Evolutionary conservation across 2,113 vertebrate species (phyloP).

Genomic region (Emydura subglobosa): DNA sequence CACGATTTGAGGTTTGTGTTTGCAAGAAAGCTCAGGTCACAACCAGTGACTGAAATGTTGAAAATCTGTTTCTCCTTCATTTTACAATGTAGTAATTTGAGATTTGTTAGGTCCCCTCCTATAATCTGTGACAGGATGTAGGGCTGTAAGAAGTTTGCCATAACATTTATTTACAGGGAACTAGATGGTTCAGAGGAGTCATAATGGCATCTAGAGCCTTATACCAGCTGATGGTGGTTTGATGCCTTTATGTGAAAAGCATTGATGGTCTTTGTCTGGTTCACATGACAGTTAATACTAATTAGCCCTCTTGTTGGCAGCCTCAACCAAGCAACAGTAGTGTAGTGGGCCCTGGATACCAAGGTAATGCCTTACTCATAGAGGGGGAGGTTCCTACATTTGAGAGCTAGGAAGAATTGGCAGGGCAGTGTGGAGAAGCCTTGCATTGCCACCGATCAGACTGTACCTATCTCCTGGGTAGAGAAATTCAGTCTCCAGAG

Average conservation of each 20-base stretch:
- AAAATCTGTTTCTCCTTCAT: neutral
- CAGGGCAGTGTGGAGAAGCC: neutral
- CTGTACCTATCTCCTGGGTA: neutral
- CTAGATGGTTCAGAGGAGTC: neutral
- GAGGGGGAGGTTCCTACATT: neutral
- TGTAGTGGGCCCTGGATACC: neutral
- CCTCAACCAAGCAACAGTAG: neutral
- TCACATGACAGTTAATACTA: neutral
- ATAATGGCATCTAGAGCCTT: neutral
- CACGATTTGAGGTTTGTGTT: neutral
- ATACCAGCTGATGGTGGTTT: neutral
- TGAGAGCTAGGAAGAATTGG: neutral
- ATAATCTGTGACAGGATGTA: neutral
- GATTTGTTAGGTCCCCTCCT: neutral
- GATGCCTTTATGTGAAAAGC: neutral
- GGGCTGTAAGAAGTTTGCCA: neutral
- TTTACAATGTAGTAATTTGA: neutral
- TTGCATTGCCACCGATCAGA: neutral
- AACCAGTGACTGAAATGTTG: neutral
- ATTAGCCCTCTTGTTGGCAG: neutral
- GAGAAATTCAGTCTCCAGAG: neutral
- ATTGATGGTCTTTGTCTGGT: neutral
- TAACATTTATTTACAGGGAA: neutral
- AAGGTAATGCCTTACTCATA: neutral
- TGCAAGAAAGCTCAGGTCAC: neutral